Conservation (phyloP, 2,797 vertebrate genomes). For the Trematomus bernacchii region DNA sequence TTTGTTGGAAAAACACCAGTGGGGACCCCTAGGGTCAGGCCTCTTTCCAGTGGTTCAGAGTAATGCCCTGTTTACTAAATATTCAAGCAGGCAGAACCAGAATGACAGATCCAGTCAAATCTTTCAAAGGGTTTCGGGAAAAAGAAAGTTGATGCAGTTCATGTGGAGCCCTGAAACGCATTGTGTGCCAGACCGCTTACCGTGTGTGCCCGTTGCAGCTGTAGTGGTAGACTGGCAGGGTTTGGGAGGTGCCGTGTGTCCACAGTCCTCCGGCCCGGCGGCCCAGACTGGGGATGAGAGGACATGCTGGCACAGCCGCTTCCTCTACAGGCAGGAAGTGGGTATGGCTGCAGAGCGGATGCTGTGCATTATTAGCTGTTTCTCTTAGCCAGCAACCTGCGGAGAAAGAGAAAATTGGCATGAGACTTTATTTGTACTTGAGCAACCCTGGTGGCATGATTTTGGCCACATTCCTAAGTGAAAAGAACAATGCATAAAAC, state of each 20-base stretch:
- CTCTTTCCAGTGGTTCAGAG: constrained; percentile 38
- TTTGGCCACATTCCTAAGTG: neutral
- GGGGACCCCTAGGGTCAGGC: constrained; percentile 43
- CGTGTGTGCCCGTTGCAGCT: constrained; percentile 84
- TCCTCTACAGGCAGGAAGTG: constrained; percentile 84
- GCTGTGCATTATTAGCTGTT: constrained; percentile 74
- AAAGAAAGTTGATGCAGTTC: neutral
- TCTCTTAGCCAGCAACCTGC: constrained; percentile 75
- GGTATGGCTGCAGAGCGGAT: constrained; percentile 70
- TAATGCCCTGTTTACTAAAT: constrained; percentile 65
- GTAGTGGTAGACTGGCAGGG: constrained; percentile 81
- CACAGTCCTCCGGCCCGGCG: constrained; percentile 82
- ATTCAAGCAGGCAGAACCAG: constrained; percentile 31
- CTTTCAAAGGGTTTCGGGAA: neutral
- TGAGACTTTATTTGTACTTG: constrained; percentile 16
- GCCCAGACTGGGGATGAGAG: constrained; percentile 84
- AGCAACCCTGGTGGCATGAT: neutral
- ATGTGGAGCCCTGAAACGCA: constrained; percentile 5
- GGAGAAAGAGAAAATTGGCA: neutral
- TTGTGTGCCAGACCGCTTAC: constrained; percentile 60
- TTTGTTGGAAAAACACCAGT: constrained; percentile 45
- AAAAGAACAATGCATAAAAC: constrained; percentile 12
- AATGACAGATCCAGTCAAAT: constrained; percentile 9
- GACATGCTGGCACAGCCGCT: constrained; percentile 86
- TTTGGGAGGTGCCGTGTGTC: constrained; percentile 84